Base-by-base conservation (phyloP, 2,888 invertebrate species). In the Antheraea assamensis region DNA sequence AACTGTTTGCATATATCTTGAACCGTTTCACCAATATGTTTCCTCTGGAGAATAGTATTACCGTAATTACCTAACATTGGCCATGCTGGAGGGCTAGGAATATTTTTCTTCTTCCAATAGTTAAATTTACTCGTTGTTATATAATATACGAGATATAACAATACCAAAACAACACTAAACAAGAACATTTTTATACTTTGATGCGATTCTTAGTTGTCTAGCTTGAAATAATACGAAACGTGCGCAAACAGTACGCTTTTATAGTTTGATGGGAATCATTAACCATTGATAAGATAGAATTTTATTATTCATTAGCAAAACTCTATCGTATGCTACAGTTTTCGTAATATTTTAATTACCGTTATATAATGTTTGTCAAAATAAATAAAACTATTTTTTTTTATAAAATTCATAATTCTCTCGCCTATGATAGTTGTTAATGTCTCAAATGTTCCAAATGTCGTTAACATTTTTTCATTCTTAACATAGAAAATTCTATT, bases 51-150 rank as follows among this genome's bases (percentile, higher is more conserved):
- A n/a, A 80, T 78, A 47, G 72, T 76, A 17, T 76, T 74, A 10
- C 61, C 73, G 31, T 76, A 81, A 49, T 81, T 80, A 15, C 80
- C 81, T 17, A 79, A 71, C 55, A 81, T 19, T 8, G 73, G 77
- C 1, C 71, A n/a, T 2, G 80, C 78, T 35, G 75, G 74, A 10
- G 75, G 71, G 27, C 74, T 72, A 0, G 79, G 77, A 27, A 80
- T 76, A 42, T 77, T 77, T 75, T 72, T 78, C 17, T 75, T 72
- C 70, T 76, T 76, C 81, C 81, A 81, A 70, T 78, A 78, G 71
- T 74, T 68, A 42, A 70, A 77, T 73, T 76, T 80, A 35, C 73
- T 73, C 19, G 72, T 75, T 8, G 74, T 68, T 30, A 76, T 55
- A 58, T 58, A 74, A 70, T 75, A 75, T n/a, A 74, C 15, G 13